Percentiles rank a stretch among this genome's conserved stretches.
Evolutionary conservation across 2,797 vertebrate species (phyloP).

Genomic region (Artibeus lituratus): DNA sequence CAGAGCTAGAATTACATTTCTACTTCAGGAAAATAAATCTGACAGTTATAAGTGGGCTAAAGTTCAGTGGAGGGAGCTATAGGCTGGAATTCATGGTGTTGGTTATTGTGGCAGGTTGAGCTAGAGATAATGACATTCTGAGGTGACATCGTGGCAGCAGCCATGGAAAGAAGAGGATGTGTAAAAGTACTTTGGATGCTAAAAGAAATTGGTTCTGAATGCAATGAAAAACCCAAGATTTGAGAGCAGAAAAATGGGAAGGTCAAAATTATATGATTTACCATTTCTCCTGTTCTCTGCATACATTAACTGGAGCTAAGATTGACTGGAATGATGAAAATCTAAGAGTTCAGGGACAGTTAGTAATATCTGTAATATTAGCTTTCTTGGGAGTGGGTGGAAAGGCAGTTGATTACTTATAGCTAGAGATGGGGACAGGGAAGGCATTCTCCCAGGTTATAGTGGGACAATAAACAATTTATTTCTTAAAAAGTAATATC

Average conservation of each 20-base stretch:
- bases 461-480: neutral
- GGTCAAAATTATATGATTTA: neutral
- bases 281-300: neutral
- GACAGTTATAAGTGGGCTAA: neutral
- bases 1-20: constrained; percentile 17
- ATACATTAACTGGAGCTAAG: neutral
- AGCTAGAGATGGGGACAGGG: neutral
- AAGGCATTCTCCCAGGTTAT: neutral
- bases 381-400: neutral
- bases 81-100: neutral
- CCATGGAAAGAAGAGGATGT: neutral
- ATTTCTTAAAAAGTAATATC: neutral
- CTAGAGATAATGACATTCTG: neutral
- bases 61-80: neutral
- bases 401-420: neutral
- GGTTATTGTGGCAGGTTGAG: neutral
- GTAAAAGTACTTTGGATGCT: neutral
- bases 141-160: neutral
- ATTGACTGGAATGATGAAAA: neutral
- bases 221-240: neutral
- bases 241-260: neutral
- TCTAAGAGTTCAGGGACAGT: neutral
- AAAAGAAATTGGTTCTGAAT: neutral
- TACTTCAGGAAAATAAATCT: constrained; percentile 49
- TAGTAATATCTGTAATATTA: neutral